These are phyloP conservation scores for Anguilla rostrata DNA, from an alignment of 2,113 vertebrate genomes.

Conservation along the genomic window DNA sequence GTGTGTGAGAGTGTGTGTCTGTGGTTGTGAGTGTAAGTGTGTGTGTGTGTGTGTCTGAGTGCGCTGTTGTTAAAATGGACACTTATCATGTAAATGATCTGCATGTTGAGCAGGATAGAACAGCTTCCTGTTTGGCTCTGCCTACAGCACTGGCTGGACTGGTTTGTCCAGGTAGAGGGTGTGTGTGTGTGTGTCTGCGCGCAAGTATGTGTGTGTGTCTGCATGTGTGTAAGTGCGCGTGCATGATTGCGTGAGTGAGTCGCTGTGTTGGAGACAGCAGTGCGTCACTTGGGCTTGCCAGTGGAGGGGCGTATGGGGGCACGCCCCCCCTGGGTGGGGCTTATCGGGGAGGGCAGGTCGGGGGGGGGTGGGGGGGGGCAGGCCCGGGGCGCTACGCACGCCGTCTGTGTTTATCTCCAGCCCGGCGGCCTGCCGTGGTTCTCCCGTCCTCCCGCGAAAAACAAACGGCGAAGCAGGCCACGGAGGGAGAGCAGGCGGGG, in stretches of 20 bases:
- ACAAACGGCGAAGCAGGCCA: neutral
- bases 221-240: neutral
- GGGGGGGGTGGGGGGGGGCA: neutral
- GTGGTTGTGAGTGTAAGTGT: neutral
- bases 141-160: conserved; percentile 49
- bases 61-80: conserved; percentile 1
- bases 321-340: conserved; percentile 27
- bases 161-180: conserved; percentile 34
- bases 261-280: neutral
- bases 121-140: conserved; percentile 23
- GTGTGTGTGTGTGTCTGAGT: neutral
- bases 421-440: neutral
- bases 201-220: conserved; percentile 9
- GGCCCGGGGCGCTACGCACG: neutral
- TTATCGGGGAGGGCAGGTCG: conserved; percentile 21
- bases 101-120: neutral
- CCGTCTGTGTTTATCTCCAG: neutral
- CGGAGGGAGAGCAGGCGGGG: neutral
- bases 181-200: neutral
- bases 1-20: neutral
- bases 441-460: neutral
- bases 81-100: neutral
- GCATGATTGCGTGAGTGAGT: too few relatives aligned
- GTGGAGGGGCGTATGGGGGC: conserved; percentile 44
- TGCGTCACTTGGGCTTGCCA: conserved; percentile 13